Evolutionary conservation across 2,888 invertebrate species (phyloP).

Genomic region (Nebria salina): DNA sequence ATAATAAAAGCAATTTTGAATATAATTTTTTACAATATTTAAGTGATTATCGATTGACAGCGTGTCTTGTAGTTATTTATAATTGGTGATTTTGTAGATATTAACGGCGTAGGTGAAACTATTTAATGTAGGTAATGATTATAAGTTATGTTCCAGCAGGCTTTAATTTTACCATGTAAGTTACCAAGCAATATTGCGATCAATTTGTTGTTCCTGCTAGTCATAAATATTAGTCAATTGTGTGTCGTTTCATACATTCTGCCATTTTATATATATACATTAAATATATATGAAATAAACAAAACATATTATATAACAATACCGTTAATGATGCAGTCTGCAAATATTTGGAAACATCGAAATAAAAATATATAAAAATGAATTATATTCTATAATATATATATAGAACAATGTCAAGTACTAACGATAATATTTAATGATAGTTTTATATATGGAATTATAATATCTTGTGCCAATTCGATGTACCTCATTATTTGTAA

Average conservation of each 20-base stretch:
- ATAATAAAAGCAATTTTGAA: neutral
- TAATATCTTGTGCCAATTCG: slow-evolving; percentile 76
- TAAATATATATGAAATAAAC: slow-evolving; percentile 16
- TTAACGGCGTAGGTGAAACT: neutral
- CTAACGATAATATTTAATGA: slow-evolving; percentile 48
- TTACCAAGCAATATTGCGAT: slow-evolving; percentile 57
- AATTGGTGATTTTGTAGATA: slow-evolving; percentile 1
- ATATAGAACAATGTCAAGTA: slow-evolving; percentile 48
- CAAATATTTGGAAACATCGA: slow-evolving; percentile 44
- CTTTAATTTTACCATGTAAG: slow-evolving; percentile 48
- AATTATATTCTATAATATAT: slow-evolving; percentile 43
- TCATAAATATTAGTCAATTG: slow-evolving; percentile 57
- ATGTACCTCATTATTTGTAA: slow-evolving; percentile 77
- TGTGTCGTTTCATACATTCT: slow-evolving; percentile 50
- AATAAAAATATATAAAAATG: slow-evolving; percentile 43
- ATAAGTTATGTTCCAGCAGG: slow-evolving; percentile 23
- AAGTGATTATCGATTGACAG: neutral
- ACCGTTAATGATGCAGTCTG: slow-evolving; percentile 37
- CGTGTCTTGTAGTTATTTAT: neutral
- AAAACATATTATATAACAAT: slow-evolving; percentile 6
- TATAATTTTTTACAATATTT: neutral
- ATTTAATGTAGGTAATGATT: neutral
- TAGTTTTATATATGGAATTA: slow-evolving; percentile 53
- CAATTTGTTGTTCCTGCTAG: slow-evolving; percentile 59
- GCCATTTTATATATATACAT: slow-evolving; percentile 37